A percentile compares a stretch with the other conserved stretches of the same genome.
Conservation (phyloP, 2,113 vertebrate species). For the Anoplopoma fimbria region DNA sequence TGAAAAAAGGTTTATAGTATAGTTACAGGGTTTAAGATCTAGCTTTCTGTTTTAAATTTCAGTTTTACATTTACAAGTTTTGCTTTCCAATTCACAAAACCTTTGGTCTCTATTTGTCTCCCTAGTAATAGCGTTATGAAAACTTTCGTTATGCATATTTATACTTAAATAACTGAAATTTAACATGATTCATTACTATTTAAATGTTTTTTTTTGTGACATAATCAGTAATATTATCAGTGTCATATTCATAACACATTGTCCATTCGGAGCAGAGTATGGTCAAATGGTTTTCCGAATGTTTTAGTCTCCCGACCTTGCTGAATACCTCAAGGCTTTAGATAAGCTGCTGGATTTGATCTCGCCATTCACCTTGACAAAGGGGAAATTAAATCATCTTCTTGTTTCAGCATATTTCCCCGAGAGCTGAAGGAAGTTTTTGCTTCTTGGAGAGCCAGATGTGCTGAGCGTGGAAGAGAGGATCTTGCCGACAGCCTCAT, state of each 20-base stretch:
- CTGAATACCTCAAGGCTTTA: neutral
- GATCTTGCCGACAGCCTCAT: constrained; percentile 96
- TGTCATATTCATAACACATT: neutral
- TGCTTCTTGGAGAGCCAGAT: constrained; percentile 94
- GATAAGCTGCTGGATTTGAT: constrained; percentile 2
- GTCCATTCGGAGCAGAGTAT: neutral
- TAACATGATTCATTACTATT: neutral
- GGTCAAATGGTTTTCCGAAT: constrained; percentile 13
- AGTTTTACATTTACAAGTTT: neutral
- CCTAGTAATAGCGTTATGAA: neutral
- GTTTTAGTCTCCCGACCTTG: constrained; percentile 12
- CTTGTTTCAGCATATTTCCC: constrained; percentile 92
- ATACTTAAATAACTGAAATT: neutral
- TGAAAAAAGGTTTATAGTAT: too few relatives aligned
- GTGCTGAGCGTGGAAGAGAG: constrained; percentile 94
- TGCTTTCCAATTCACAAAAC: neutral
- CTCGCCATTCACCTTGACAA: constrained; percentile 20
- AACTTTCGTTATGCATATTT: neutral
- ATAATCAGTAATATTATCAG: neutral
- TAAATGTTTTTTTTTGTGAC: neutral
- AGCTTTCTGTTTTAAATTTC: neutral
- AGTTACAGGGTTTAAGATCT: neutral
- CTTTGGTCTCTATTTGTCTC: neutral
- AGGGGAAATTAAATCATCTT: neutral
- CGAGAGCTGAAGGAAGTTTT: constrained; percentile 98